Evolutionary conservation across 2,888 invertebrate species (phyloP).

Genomic region (Brachynemurus nebulosus): DNA sequence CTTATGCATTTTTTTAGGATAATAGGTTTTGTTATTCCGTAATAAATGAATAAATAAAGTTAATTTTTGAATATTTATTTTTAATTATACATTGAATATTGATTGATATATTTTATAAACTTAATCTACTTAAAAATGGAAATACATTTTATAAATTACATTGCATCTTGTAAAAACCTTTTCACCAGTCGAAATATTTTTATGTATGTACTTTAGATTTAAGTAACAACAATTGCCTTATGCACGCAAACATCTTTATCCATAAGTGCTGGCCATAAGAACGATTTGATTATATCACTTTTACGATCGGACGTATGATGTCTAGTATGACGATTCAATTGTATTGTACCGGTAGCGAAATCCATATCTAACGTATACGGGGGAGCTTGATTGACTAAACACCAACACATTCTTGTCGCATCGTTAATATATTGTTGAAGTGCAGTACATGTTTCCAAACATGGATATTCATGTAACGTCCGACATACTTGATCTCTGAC

Average conservation of each 20-base stretch:
- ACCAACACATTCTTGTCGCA: conserved; percentile 80
- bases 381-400: conserved; percentile 59
- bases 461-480: conserved; percentile 87
- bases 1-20: no score
- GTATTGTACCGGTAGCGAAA: conserved; percentile 47
- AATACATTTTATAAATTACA: no score
- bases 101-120: no score
- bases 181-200: no score
- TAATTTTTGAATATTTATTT: no score
- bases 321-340: conserved; percentile 63
- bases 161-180: no score
- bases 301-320: conserved; percentile 63
- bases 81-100: no score
- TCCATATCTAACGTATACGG: conserved; percentile 52
- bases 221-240: conserved; percentile 77
- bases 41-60: no score
- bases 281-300: conserved; percentile 61
- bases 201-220: no score
- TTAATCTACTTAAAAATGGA: no score
- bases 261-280: conserved; percentile 77
- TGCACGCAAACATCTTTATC: conserved; percentile 65
- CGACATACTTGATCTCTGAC: conserved; percentile 44
- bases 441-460: conserved; percentile 63
- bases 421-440: conserved; percentile 68
- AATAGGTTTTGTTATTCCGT: no score